Evolutionary conservation across 1,140 invertebrate genomes (phyloP).

Genomic region (Bombus waltoni): DNA sequence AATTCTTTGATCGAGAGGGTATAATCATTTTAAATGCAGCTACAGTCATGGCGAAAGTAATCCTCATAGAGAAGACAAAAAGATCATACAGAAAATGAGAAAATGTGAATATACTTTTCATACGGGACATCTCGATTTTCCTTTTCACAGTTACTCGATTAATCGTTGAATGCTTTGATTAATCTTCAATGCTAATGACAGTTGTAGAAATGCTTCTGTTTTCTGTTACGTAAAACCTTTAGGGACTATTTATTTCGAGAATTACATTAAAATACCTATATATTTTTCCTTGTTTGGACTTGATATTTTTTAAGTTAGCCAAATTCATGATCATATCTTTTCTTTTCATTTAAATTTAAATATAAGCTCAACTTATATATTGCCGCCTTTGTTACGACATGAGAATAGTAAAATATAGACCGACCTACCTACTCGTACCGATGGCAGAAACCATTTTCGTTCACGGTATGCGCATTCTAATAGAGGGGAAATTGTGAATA

Average conservation of each 20-base stretch:
- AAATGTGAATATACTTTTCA: constrained; percentile 17
- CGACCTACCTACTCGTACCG: fast-evolving
- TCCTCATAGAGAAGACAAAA: constrained; percentile 62
- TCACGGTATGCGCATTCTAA: not conserved
- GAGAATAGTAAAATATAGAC: not conserved
- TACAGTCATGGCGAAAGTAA: constrained; percentile 61
- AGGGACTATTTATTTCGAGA: not conserved
- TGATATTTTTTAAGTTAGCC: not conserved
- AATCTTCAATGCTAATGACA: not conserved
- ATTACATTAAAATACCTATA: not conserved
- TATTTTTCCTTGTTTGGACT: not conserved
- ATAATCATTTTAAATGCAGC: constrained; percentile 65
- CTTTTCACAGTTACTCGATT: not conserved
- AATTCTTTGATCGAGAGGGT: constrained; percentile 62
- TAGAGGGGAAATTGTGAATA: not conserved
- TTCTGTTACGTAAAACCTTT: not conserved
- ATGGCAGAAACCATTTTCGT: too few species aligned
- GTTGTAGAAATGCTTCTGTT: not conserved
- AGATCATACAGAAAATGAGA: constrained; percentile 57
- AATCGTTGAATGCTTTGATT: not conserved
- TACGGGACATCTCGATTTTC: not conserved
- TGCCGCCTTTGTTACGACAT: not conserved
- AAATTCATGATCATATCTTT: not conserved
- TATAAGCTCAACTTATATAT: not conserved
- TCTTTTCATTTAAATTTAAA: not conserved